phyloP scores from a whole-genome alignment of 2,888 invertebrate genomes.

The Sinopyrophorus schimmeli region DNA sequence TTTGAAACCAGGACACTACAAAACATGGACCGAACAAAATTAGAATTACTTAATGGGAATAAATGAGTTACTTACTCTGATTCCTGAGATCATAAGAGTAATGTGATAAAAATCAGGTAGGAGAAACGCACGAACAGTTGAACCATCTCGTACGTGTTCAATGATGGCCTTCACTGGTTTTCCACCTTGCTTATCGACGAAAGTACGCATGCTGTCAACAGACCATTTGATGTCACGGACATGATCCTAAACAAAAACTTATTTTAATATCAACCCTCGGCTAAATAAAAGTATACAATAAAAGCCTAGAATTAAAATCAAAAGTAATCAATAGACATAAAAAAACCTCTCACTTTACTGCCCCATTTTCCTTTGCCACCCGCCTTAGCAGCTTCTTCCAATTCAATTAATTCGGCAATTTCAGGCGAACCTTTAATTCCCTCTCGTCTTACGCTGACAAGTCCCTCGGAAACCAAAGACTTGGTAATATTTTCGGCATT shows the following conservation, averaged over 20 bases:
- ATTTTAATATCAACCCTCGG: constrained; percentile 7
- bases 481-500: constrained; percentile 89
- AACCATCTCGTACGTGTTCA: constrained; percentile 97
- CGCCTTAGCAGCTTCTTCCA: constrained; percentile 88
- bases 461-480: constrained; percentile 83
- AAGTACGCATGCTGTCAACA: constrained; percentile 74
- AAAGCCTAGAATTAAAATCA: neutral
- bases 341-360: too few species aligned
- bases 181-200: constrained; percentile 83
- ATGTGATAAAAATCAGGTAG: constrained; percentile 89
- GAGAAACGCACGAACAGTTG: constrained; percentile 89
- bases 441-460: constrained; percentile 78
- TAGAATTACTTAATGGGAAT: constrained; percentile 11
- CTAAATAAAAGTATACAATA: constrained; percentile 9
- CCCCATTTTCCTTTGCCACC: constrained; percentile 85
- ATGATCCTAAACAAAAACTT: constrained; percentile 61
- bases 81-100: constrained; percentile 94
- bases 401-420: constrained; percentile 70
- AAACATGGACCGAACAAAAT: neutral
- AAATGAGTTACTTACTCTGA: constrained; percentile 63
- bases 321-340: neutral
- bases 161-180: constrained; percentile 91
- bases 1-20: constrained; percentile 77
- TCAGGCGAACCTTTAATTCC: constrained; percentile 68
- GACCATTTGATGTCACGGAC: constrained; percentile 87